Evolutionary conservation across 1,140 invertebrate genomes (phyloP), one percentile per base, ranked within the genome.

Genomic region (Drosophila varians): DNA sequence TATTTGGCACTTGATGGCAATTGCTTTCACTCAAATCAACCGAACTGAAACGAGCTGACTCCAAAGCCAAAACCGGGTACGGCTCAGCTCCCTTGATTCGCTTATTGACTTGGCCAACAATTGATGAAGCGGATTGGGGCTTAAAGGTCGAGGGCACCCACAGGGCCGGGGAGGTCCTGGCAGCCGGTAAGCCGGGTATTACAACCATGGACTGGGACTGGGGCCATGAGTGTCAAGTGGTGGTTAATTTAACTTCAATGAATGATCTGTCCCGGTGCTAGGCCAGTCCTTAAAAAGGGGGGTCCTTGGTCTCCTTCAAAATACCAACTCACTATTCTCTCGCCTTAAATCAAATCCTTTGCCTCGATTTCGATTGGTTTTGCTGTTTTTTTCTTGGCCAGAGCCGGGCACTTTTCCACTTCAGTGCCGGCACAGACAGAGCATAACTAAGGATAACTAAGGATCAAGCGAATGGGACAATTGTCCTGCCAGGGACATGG

Each of bases 1-100:
- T 84, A 83, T 83, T 83, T 86, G 75, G 71, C 75, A 79, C 74
- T 82, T 62, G 54, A 69, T 49, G 54, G 54, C 60, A 51, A 78
- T 61, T 64, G 57, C 65, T 36, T 53, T 56, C 28, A 45, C 49
- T 62, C 52, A 26, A 36, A 43, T 25, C 19, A 38, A 38, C 43
- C 43, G 21, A 57, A 36, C 28, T 8, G 43, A 57, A 18, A 7
- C 54, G 34, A 36, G 0, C 11, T n/a, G 23, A 25, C 8, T 3
- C n/a, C n/a, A 5, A 47, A 19, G 7, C 46, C 8, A 7, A n/a
- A n/a, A 14, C 8, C 14, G 9, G 14, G 14, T 16, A 12, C 21
- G 46, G 51, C 51, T 34, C 18, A 53, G 49, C 62, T 2, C 40
- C 26, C 31, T 31, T 48, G 3, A 36, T 8, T 65, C 62, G 43